Evolutionary conservation across 2,797 vertebrate genomes (phyloP), one percentile per base, ranked within the genome.

Genomic region (Rallus crepitans): DNA sequence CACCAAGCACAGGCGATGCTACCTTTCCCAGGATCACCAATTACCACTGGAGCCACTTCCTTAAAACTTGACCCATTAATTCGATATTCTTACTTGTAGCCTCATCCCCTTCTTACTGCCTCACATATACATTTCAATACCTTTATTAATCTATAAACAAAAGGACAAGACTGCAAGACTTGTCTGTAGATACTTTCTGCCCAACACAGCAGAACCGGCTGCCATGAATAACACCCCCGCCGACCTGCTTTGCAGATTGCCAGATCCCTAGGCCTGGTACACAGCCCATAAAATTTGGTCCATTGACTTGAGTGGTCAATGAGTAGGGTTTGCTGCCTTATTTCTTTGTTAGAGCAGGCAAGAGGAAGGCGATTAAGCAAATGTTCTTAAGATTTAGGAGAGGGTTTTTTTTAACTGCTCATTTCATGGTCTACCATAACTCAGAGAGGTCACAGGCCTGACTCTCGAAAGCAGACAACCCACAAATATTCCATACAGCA

Each of bases 1-100:
- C 55, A 87, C 42, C 61, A 45, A 93, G 25, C 5, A 0, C 10
- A 82, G 68, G 75, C 63, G 70, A 27, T 0, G 0, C 60, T 89
- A 71, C 53, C 40, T 94, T 91, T 76, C 64, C 33, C 70, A 30
- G 82, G 52, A 94, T 76, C 80, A 84, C 56, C 91, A 70, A 42
- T 90, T 94, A 84, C 55, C 2, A 2, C 12, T 73, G 75, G 27
- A 95, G 2, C 4, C 9, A 31, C 45, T 80, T 87, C 45, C 59
- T 92, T 85, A 78, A 82, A 94, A 59, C 50, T 56, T 47, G 68
- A 24, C 5, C 23, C 42, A 37, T 85, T 83, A 86, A 90, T 91
- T 84, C 89, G 30, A 37, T 65, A 90, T 68, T 87, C 28, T 65
- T 71, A 31, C 28, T 68, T 56, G 47, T 47, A 89, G 23, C 48